A percentile compares a stretch with the other conserved stretches of the same genome.
Evolutionary conservation across 1,140 invertebrate genomes (phyloP).

Genomic region (Drosophila paulistorum): DNA sequence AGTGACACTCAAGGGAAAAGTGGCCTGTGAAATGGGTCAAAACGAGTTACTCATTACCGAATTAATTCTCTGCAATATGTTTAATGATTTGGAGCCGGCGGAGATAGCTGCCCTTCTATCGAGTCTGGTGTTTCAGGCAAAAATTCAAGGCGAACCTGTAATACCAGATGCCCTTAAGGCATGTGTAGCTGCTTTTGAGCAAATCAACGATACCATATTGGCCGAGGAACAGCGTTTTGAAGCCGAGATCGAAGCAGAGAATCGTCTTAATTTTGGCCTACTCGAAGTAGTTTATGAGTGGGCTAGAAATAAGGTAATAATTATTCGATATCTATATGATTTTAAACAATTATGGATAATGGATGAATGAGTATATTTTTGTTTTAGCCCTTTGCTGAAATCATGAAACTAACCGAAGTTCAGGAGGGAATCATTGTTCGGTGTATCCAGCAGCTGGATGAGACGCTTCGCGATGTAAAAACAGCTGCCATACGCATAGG

Average conservation of each 20-base stretch:
- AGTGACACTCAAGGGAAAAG: slow-evolving; percentile 94
- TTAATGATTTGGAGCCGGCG: slow-evolving; percentile 92
- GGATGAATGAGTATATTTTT: not conserved
- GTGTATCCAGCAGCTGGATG: slow-evolving; percentile 98
- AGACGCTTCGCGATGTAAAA: slow-evolving; percentile 95
- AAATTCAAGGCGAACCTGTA: slow-evolving; percentile 84
- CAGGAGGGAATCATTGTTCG: slow-evolving; percentile 99
- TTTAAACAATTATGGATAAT: slow-evolving; percentile 49
- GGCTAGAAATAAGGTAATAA: slow-evolving; percentile 91
- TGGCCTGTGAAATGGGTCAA: slow-evolving; percentile 98
- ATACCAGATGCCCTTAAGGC: slow-evolving; percentile 84
- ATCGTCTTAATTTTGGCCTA: slow-evolving; percentile 94
- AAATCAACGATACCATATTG: slow-evolving; percentile 73
- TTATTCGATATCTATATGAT: not conserved
- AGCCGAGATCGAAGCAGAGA: slow-evolving; percentile 62
- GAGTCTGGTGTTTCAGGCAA: slow-evolving; percentile 95
- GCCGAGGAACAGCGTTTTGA: slow-evolving; percentile 67
- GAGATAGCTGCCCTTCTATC: slow-evolving; percentile 97
- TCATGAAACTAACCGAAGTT: slow-evolving; percentile 95
- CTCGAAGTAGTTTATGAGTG: slow-evolving; percentile 98
- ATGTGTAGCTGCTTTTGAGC: slow-evolving; percentile 72
- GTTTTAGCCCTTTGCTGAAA: slow-evolving; percentile 91
- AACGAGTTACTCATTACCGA: slow-evolving; percentile 98
- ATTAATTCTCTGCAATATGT: slow-evolving; percentile 95
- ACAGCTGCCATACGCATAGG: slow-evolving; percentile 97